A percentile compares a stretch with the other conserved stretches of the same genome.
These are phyloP conservation scores for Fregetta grallaria DNA, from an alignment of 2,113 vertebrate species.

Conservation along the genomic window DNA sequence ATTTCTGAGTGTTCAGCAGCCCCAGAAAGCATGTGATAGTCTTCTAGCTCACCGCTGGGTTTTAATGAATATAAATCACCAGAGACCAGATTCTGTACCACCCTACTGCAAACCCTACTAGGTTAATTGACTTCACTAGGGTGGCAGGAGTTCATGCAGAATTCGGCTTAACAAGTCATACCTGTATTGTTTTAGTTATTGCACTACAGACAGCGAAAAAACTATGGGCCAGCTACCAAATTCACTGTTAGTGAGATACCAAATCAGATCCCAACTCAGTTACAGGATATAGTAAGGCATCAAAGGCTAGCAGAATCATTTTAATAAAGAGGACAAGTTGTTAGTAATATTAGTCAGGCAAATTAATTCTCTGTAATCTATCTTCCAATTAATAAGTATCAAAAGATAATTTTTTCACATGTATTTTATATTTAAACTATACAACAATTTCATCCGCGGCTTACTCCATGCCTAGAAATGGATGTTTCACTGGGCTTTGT, in stretches of 20 bases:
- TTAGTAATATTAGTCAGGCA: not conserved
- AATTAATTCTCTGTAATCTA: not conserved
- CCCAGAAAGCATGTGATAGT: not conserved
- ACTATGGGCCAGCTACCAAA: not conserved
- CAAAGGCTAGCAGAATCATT: not conserved
- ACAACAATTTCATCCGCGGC: not conserved
- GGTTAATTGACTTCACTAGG: not conserved
- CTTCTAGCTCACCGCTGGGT: not conserved
- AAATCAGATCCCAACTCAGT: not conserved
- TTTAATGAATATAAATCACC: not conserved
- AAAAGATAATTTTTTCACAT: not conserved
- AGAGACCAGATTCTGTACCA: not conserved
- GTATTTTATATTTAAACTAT: not conserved
- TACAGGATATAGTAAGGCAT: not conserved
- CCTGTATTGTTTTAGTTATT: not conserved
- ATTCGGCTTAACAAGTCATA: not conserved
- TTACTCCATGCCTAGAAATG: not conserved
- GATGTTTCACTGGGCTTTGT: not conserved
- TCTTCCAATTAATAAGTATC: not conserved
- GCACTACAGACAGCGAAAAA: not conserved
- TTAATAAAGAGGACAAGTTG: not conserved
- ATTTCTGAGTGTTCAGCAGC: not conserved
- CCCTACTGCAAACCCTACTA: not conserved
- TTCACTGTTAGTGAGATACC: not conserved
- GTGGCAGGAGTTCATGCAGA: not conserved